Evolutionary conservation across 2,113 vertebrate species (phyloP).

Genomic region (Uria aalge): DNA sequence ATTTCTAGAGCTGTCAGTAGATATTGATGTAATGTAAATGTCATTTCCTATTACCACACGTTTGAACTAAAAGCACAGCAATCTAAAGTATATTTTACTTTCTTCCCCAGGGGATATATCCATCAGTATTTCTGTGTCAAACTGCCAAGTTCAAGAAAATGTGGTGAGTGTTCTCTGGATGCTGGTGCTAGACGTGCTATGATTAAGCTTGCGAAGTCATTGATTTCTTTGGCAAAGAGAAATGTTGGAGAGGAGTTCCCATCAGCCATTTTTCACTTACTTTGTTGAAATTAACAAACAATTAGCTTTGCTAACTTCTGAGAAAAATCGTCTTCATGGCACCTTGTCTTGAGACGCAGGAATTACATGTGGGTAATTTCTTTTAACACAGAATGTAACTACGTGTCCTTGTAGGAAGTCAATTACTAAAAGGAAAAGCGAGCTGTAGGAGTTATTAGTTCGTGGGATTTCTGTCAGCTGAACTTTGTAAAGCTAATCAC

Average conservation of each 20-base stretch:
- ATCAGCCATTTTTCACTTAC: background rate
- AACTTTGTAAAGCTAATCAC: background rate
- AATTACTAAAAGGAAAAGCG: background rate
- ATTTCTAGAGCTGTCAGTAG: slow-evolving; percentile 29
- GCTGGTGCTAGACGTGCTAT: background rate
- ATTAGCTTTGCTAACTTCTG: background rate
- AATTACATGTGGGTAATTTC: background rate
- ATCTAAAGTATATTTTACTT: slow-evolving; percentile 35
- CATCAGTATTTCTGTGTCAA: slow-evolving; percentile 96
- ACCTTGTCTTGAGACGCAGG: background rate
- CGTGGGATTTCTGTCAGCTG: background rate
- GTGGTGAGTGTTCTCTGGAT: slow-evolving; percentile 83
- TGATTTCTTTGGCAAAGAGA: slow-evolving; percentile 27
- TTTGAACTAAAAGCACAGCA: slow-evolving; percentile 41
- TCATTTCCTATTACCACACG: slow-evolving; percentile 21
- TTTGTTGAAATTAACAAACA: slow-evolving; percentile 15
- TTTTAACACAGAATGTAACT: background rate
- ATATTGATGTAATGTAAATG: slow-evolving; percentile 20
- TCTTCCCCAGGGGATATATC: slow-evolving; percentile 87
- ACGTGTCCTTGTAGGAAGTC: background rate
- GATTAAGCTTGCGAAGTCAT: slow-evolving; percentile 16
- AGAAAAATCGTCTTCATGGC: background rate
- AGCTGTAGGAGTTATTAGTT: background rate
- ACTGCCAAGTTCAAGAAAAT: slow-evolving; percentile 96
- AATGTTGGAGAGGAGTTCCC: background rate